phyloP scores from a whole-genome alignment of 1,140 invertebrate genomes.

The Limonius californicus region DNA sequence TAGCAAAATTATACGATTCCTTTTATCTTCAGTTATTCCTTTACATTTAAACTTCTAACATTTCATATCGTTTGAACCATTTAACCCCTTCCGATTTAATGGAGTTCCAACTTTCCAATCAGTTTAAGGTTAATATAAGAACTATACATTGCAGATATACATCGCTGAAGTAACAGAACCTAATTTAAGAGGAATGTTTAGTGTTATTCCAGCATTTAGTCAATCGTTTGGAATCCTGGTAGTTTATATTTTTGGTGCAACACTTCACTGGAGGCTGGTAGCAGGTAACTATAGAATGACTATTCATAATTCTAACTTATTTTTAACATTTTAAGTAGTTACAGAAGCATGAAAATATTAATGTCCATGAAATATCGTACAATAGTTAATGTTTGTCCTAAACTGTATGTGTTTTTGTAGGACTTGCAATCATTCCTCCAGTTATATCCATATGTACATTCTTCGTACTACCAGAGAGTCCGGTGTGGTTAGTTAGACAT shows the following conservation, averaged over 20 bases:
- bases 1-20: too few relatives aligned
- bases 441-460: conserved; percentile 55
- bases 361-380: background rate
- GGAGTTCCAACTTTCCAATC: too few relatives aligned
- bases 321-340: too few relatives aligned
- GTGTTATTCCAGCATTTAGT: conserved; percentile 61
- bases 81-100: too few relatives aligned
- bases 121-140: too few relatives aligned
- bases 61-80: too few relatives aligned
- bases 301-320: background rate
- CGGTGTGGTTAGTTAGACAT: conserved; percentile 63
- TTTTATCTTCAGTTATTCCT: too few relatives aligned
- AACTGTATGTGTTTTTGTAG: conserved; percentile 31
- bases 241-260: conserved; percentile 62
- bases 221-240: conserved; percentile 68
- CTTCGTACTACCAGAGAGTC: conserved; percentile 65
- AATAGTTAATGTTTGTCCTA: too few relatives aligned
- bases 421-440: conserved; percentile 58
- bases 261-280: conserved; percentile 61
- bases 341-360: background rate
- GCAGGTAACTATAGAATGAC: conserved; percentile 46
- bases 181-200: conserved; percentile 60
- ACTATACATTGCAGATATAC: conserved; percentile 55
- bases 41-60: too few relatives aligned
- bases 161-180: conserved; percentile 70